Evolutionary conservation across 2,113 vertebrate genomes (phyloP).

Genomic region (Syrmaticus mikado): DNA sequence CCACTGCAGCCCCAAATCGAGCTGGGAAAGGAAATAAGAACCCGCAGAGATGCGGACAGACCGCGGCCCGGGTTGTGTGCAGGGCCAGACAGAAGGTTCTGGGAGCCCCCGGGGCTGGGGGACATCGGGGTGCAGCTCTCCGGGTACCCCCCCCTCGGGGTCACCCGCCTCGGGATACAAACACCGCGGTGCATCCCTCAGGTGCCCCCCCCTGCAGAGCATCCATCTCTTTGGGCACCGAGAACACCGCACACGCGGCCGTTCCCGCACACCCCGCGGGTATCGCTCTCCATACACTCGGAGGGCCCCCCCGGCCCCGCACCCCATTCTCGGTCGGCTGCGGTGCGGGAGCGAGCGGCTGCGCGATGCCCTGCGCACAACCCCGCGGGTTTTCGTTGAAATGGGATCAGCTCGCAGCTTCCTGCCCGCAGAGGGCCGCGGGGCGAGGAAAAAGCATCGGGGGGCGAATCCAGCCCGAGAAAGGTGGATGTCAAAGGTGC

Average conservation of each 20-base stretch:
- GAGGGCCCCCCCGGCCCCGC: background rate
- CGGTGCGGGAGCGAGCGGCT: background rate
- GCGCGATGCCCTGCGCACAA: background rate
- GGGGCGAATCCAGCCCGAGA: background rate
- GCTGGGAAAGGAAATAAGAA: background rate
- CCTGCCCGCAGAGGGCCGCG: background rate
- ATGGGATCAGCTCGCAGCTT: background rate
- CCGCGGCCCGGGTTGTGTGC: no score
- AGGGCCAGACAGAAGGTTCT: background rate
- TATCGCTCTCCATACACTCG: background rate
- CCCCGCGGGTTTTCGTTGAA: conserved; percentile 46
- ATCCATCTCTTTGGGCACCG: background rate
- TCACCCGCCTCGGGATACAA: no score
- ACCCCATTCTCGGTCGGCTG: background rate
- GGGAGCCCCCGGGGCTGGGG: background rate
- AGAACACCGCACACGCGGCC: background rate
- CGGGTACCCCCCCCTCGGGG: no score
- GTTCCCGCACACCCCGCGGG: background rate
- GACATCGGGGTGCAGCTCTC: background rate
- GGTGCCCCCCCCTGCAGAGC: no score
- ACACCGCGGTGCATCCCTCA: background rate
- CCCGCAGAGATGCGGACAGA: background rate
- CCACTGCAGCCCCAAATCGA: background rate
- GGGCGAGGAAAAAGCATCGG: background rate
- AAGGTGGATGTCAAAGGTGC: background rate